A percentile compares a stretch with the other conserved stretches of the same genome.
These are phyloP conservation scores for Nemapogon koenigi DNA, from an alignment of 2,888 invertebrate genomes.

Conservation along the genomic window DNA sequence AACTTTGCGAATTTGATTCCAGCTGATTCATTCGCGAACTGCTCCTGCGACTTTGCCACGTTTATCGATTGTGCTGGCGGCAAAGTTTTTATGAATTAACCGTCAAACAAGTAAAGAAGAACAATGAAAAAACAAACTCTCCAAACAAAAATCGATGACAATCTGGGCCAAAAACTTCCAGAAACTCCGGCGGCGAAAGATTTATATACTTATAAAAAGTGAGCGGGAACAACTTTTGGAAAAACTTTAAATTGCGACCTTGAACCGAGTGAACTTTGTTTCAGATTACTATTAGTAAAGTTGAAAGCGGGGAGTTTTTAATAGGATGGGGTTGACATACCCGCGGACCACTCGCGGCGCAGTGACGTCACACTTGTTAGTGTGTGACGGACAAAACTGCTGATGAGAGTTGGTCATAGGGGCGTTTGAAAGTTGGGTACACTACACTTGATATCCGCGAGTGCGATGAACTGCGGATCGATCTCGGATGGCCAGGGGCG, in stretches of 20 bases:
- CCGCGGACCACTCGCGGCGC: slow-evolving; percentile 24
- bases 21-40: neutral
- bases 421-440: slow-evolving; percentile 26
- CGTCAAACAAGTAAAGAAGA: slow-evolving; percentile 66
- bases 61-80: slow-evolving; percentile 57
- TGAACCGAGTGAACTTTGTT: slow-evolving; percentile 61
- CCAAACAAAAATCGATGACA: slow-evolving; percentile 68
- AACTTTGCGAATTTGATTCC: neutral
- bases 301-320: slow-evolving; percentile 49
- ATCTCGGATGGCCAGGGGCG: slow-evolving; percentile 20
- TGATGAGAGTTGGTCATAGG: slow-evolving; percentile 15
- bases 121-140: slow-evolving; percentile 66
- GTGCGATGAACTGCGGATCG: slow-evolving; percentile 48
- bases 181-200: slow-evolving; percentile 62
- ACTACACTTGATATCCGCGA: slow-evolving; percentile 30
- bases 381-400: too few relatives aligned
- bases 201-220: slow-evolving; percentile 66
- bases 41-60: slow-evolving; percentile 20
- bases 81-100: slow-evolving; percentile 65
- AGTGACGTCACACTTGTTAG: too few relatives aligned
- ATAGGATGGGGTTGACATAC: slow-evolving; percentile 43
- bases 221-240: slow-evolving; percentile 61
- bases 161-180: slow-evolving; percentile 65
- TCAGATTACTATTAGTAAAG: slow-evolving; percentile 61
- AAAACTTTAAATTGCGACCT: slow-evolving; percentile 67